A percentile compares a stretch with the other conserved stretches of the same genome.
Evolutionary conservation across 2,113 vertebrate genomes (phyloP).

Genomic region (Callospermophilus lateralis): DNA sequence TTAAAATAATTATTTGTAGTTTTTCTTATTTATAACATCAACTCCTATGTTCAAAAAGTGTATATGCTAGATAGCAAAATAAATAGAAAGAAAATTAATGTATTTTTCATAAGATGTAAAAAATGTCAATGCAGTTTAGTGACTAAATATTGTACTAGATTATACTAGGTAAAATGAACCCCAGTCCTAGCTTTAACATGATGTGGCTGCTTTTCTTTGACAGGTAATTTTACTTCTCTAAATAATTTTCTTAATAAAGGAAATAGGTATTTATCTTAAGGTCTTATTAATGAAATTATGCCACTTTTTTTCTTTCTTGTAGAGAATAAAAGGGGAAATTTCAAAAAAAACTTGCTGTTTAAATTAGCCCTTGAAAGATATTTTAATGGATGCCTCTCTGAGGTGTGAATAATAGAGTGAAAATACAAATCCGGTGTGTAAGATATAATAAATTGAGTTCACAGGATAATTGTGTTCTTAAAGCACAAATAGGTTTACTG

Average conservation of each 20-base stretch:
- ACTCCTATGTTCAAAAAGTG: not conserved
- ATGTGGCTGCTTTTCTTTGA: not conserved
- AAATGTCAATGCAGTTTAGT: not conserved
- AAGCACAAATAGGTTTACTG: not conserved
- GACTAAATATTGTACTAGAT: not conserved
- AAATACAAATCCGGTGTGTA: not conserved
- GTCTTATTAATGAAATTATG: not conserved
- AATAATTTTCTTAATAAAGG: slow-evolving; percentile 15
- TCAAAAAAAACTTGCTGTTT: not conserved
- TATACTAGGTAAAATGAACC: not conserved
- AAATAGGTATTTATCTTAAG: not conserved
- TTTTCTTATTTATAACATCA: not conserved
- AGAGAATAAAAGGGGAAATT: not conserved
- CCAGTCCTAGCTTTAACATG: not conserved
- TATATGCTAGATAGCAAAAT: not conserved
- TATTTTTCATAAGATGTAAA: not conserved
- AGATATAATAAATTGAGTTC: slow-evolving; percentile 4
- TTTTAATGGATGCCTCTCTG: not conserved
- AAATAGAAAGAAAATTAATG: not conserved
- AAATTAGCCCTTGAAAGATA: slow-evolving; percentile 13
- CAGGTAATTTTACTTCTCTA: not conserved
- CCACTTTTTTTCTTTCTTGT: not conserved
- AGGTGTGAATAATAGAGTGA: not conserved
- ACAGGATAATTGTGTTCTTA: not conserved
- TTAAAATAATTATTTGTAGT: not conserved